Evolutionary conservation across 2,888 invertebrate species (phyloP), one percentile per base, ranked within the genome.

Genomic region (Clitarchus hookeri): DNA sequence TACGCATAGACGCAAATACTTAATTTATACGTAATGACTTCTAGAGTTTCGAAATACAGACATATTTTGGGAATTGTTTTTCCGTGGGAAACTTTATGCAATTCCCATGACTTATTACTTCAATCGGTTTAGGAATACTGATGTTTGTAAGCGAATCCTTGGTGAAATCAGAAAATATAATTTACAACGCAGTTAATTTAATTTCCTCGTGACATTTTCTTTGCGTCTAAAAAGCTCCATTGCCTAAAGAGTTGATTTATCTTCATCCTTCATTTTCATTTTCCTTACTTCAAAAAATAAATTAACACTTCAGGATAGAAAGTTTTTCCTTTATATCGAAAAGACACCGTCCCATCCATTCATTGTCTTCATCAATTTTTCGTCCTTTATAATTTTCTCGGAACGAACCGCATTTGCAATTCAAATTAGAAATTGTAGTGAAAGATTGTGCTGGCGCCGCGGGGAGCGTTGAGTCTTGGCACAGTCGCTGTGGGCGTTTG

Each of bases 321-420:
- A 82, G 27, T 82, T 82, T 44, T 82, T 82, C 44, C 82, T 82
- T 82, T 36, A 82, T 36, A 82, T 36, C 27, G 44, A 82, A 82
- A 82, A 82, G 44, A 44, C 82, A 82, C 27, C 82, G 36, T 65
- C 82, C 44, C 82, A 82, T 82, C 82, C 82, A 82, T 82, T 82
- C 82, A 82, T 13, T 82, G 82, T 82, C 82, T 82, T 82, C 82
- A 82, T 82, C 82, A 82, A 82, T 82, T 82, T 82, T 82, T 82
- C 82, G 82, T 82, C 27, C n/a, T 82, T 82, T 44, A 82, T 82
- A 82, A 82, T 82, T 82, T 82, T 36, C 82, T 44, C 44, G 27
- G 12, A 65, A 65, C 84, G 48, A 86, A 86, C 84, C 36, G 78
- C 80, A 86, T 86, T 86, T 86, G 77, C 86, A 86, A 86, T 86